Evolutionary conservation across 2,888 invertebrate genomes (phyloP), one percentile per base, ranked within the genome.

Genomic region (Pecten maximus): DNA sequence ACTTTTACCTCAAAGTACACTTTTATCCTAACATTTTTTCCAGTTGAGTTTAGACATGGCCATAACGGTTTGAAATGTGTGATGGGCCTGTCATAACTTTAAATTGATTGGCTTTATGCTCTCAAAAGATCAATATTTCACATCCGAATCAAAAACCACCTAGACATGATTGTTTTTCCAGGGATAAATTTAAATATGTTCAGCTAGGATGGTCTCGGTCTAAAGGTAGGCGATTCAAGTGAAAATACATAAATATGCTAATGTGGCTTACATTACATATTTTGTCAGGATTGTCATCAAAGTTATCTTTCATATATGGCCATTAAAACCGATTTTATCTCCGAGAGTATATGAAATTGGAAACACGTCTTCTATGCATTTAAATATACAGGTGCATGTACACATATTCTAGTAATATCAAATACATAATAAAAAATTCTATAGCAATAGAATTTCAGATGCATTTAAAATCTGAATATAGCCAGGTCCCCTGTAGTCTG

Each of bases 1-100:
- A 74, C 74, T 74, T 74, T 74, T 74, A 74, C 74, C 74, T 74
- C 74, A 74, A 74, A 74, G 74, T 74, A 74, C 74, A 74, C 10
- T 74, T 35, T 35, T 10, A 74, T 28, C 12, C 2, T 6, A 74
- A 10, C 35, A 1, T 28, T 74, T 74, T 50, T 74, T 74, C 10
- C 74, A 74, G 23, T 74, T 28, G 10, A 74, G 28, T 74, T 74
- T 15, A 74, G 60, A 60, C 60, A 60, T 60, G 74, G 28, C 35
- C 10, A 35, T 74, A 74, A 74, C 35, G 28, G 35, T 28, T 23
- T 74, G 74, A 74, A 74, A 74, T 74, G 74, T 74, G 28, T 28
- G 8, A 74, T 35, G 23, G 19, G 28, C 74, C 35, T 35, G 74
- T 74, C 74, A 74, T 74, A 74, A 74, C 74, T 74, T 28, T 35